Evolutionary conservation across 2,888 invertebrate species (phyloP).

Genomic region (Polydrusus cervinus): DNA sequence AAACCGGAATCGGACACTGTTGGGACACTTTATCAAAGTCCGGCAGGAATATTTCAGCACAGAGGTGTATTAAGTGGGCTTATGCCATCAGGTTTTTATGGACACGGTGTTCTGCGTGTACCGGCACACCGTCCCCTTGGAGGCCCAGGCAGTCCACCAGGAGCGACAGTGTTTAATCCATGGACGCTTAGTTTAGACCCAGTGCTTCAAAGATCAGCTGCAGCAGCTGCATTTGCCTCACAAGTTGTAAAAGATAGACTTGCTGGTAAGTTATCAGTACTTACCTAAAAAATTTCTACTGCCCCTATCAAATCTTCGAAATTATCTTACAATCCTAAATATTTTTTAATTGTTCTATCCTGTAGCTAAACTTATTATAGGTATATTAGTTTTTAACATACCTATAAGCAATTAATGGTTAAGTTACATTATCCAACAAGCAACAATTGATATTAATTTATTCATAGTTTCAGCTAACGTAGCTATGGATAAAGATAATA

Average conservation of each 20-base stretch:
- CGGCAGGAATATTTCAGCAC: slow-evolving; percentile 65
- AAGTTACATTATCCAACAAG: no score
- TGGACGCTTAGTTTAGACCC: slow-evolving; percentile 76
- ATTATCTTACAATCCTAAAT: no score
- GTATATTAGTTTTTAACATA: no score
- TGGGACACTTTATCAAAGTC: slow-evolving; percentile 61
- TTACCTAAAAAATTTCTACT: no score
- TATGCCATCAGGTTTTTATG: slow-evolving; percentile 72
- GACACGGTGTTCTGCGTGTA: slow-evolving; percentile 85
- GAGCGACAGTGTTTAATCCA: slow-evolving; percentile 68
- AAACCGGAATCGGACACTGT: slow-evolving; percentile 68
- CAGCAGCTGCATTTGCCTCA: slow-evolving; percentile 84
- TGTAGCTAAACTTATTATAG: no score
- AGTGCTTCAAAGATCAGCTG: slow-evolving; percentile 79
- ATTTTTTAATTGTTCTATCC: no score
- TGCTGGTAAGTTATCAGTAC: slow-evolving; percentile 77
- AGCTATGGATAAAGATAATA: no score
- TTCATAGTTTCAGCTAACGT: no score
- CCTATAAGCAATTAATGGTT: no score
- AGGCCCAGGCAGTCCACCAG: slow-evolving; percentile 68
- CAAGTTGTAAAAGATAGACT: slow-evolving; percentile 89
- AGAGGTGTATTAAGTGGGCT: slow-evolving; percentile 66
- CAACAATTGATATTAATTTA: no score
- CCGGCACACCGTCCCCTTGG: slow-evolving; percentile 85
- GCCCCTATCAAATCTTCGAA: no score